A percentile compares a stretch with the other conserved stretches of the same genome.
phyloP scores from a whole-genome alignment of 2,113 vertebrate species.

The Equus przewalskii region DNA sequence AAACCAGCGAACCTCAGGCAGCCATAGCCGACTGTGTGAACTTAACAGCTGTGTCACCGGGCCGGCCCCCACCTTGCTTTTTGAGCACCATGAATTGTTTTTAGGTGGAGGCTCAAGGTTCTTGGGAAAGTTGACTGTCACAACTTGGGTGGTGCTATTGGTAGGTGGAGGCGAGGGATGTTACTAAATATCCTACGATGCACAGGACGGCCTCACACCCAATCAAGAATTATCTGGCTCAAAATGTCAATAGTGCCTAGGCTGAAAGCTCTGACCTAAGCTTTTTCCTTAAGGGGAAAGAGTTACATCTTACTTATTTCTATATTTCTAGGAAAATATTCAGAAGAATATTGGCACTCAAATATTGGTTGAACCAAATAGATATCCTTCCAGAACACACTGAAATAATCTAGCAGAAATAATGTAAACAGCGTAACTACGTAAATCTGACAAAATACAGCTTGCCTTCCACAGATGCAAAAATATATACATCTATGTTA shows the following conservation, averaged over 20 bases:
- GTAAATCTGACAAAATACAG: neutral
- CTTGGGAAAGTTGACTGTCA: neutral
- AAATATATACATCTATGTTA: neutral
- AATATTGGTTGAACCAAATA: neutral
- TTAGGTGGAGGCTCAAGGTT: neutral
- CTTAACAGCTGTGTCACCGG: too few relatives aligned
- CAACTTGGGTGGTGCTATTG: neutral
- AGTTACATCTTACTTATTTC: neutral
- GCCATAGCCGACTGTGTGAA: too few relatives aligned
- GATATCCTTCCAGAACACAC: neutral
- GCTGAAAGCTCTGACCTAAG: neutral
- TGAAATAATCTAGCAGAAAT: neutral
- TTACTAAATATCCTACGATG: neutral
- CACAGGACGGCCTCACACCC: too few relatives aligned
- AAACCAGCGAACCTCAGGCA: too few relatives aligned
- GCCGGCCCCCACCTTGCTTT: neutral
- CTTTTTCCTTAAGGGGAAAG: neutral
- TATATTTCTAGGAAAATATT: neutral
- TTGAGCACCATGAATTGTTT: neutral
- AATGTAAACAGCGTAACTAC: neutral
- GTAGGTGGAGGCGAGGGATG: neutral
- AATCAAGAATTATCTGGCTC: neutral
- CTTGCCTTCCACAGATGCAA: neutral
- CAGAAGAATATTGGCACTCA: neutral
- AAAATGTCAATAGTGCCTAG: neutral